Base-by-base conservation (phyloP, 37 sponge, comb jelly and placozoan species). In the Corticium candelabrum region DNA sequence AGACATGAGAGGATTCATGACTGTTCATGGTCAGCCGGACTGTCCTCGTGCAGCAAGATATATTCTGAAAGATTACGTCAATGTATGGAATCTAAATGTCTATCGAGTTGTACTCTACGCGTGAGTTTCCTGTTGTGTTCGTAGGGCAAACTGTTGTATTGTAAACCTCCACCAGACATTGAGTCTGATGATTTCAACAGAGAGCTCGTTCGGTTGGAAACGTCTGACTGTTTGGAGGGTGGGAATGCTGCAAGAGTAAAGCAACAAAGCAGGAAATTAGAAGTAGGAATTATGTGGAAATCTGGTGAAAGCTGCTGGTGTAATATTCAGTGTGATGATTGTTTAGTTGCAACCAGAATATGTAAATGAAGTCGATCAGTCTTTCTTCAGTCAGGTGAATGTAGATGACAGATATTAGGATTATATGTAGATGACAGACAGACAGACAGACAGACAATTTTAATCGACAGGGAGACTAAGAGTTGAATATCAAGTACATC, bases 1-100 rank as follows among this genome's bases (percentile, higher is more conserved):
- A 89, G 90, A 78, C 50, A 35, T 86, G 69, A 75, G 91, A 82
- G 96, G 96, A 5, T 95, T 87, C 76, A 95, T 91, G 96, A 87
- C 91, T 0, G 62, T 67, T 35, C 87, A 87, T 33, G 96, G 96
- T 37, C 37, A 38, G 1, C 92, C 96, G 31, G 96, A 95, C 74
- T 68, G 74, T 2, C 77, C 90, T 31, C 41, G 92, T 37, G 78
- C 86, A 39, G 85, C 96, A 36, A 69, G 96, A 32, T 77, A 86
- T 79, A 89, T 95, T 7, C 85, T 95, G 68, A 95, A 95, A 41
- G 96, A 95, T 71, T 95, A 85, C 31, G 73, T 70, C 29, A 70
- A 70, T 4, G 73, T 70, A 34, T 35, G 73, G 36, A 21, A 50
- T 35, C 29, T 7, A 15, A 7, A 32, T 7, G 73, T 34, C 5